Base-by-base conservation (phyloP, 2,888 invertebrate species). In the Zygogramma bicolorata region DNA sequence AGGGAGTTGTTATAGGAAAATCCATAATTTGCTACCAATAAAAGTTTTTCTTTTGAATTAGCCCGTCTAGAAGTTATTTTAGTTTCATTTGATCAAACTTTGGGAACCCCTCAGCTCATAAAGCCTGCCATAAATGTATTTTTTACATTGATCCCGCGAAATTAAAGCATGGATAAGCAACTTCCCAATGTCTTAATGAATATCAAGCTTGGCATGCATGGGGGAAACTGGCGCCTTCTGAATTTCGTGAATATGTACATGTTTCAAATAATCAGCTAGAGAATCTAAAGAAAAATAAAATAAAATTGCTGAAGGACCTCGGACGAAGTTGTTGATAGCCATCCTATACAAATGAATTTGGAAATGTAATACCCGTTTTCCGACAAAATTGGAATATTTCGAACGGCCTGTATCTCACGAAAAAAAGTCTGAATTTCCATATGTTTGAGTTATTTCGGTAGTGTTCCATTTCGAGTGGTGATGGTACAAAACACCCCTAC, bases 171-270 rank as follows among this genome's bases (percentile, higher is more conserved):
- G 22, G 27, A 53, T 53, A 15, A 53, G 53, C 53, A 25, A 53
- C n/a, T 53, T 25, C 53, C 13, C n/a, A 53, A 53, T 53, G 53
- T 53, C 53, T 53, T 25, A n/a, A 53, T 53, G 53, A 27, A 42
- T 18, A 42, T 53, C 15, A 53, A 53, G 25, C 5, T 27, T 1
- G 27, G 53, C 15, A 27, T 7, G 0, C 53, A 5, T 53, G n/a
- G 53, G 53, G 53, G 27, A n/a, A 53, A 27, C 53, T n/a, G 27
- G 27, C 1, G 27, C 20, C 3, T 20, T 10, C 20, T 31, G 34
- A 34, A 1, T 34, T 2, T 42, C 42, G 4, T 4, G 40, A 42
- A 42, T 8, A 31, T 31, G 31, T 1, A 31, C 10, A 31, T 31
- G 10, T 31, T 31, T 31, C 31, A 10, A 31, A 31, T 31, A 31